Percentiles rank a stretch among this genome's conserved stretches.
Evolutionary conservation across 2,888 invertebrate genomes (phyloP).

Genomic region (Hemistola chrysoprasaria): DNA sequence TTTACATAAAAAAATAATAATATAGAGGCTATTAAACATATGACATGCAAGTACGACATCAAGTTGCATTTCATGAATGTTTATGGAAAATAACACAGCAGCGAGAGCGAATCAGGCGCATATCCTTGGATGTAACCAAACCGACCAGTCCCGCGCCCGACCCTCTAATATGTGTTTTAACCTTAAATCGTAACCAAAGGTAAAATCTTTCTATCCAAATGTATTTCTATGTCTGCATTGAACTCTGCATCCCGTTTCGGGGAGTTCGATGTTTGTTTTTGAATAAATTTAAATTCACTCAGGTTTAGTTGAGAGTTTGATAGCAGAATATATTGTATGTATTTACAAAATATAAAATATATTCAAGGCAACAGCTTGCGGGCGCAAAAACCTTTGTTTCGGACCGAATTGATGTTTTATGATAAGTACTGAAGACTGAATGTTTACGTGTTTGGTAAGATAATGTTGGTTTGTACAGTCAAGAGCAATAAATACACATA

Average conservation of each 20-base stretch:
- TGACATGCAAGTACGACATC: no score
- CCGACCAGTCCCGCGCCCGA: no score
- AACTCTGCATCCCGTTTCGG: not conserved
- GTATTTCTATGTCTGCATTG: not conserved
- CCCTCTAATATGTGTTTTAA: no score
- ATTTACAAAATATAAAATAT: constrained; percentile 4
- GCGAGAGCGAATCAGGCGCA: no score
- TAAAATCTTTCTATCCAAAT: not conserved
- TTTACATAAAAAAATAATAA: no score
- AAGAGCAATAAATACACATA: not conserved
- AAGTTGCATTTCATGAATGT: no score
- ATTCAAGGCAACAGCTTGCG: constrained; percentile 5
- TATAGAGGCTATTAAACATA: no score
- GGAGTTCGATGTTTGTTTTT: constrained; percentile 16
- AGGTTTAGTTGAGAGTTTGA: constrained; percentile 8
- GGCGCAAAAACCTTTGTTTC: constrained; percentile 11
- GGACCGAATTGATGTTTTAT: constrained; percentile 3
- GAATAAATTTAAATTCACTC: constrained; percentile 19
- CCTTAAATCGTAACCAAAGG: no score
- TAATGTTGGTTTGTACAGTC: not conserved
- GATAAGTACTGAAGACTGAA: constrained; percentile 3
- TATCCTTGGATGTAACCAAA: no score
- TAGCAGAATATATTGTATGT: constrained; percentile 14
- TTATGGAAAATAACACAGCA: no score
- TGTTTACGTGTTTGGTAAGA: not conserved